Evolutionary conservation across 2,888 invertebrate genomes (phyloP).

Genomic region (Leptinotarsa juncta): DNA sequence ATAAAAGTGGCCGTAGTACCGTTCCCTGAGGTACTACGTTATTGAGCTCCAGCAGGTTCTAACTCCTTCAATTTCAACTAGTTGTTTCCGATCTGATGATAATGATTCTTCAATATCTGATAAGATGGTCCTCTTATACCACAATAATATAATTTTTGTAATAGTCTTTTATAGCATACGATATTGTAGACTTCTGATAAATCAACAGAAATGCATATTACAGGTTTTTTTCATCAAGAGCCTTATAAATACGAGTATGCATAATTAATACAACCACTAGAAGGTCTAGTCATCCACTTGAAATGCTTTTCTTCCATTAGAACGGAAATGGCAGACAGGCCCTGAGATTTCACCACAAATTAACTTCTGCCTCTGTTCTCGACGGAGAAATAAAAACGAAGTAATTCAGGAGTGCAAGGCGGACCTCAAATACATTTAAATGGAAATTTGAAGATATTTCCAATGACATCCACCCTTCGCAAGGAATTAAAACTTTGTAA

Average conservation of each 20-base stretch:
- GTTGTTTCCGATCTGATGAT: too few relatives aligned
- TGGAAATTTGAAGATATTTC: conserved; percentile 65
- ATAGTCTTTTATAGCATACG: too few relatives aligned
- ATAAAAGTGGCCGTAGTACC: too few relatives aligned
- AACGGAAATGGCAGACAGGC: conserved; percentile 60
- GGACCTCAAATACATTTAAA: conserved; percentile 64
- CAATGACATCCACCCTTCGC: conserved; percentile 59
- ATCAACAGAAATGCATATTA: too few relatives aligned
- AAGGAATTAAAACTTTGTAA: conserved; percentile 64
- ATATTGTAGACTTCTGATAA: too few relatives aligned
- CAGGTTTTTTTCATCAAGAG: too few relatives aligned
- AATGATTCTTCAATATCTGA: too few relatives aligned
- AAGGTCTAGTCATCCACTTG: background rate
- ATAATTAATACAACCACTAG: background rate
- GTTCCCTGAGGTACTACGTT: too few relatives aligned
- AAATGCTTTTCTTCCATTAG: conserved; percentile 55
- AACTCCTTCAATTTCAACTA: too few relatives aligned
- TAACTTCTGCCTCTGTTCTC: conserved; percentile 67
- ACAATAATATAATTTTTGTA: too few relatives aligned
- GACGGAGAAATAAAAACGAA: conserved; percentile 65
- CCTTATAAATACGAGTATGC: background rate
- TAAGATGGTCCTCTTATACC: too few relatives aligned
- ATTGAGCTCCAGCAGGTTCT: too few relatives aligned
- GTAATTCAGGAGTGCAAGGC: conserved; percentile 60
- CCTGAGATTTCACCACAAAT: conserved; percentile 67